These are phyloP conservation scores for Alethe diademata DNA, from an alignment of 2,113 vertebrate genomes.

Conservation along the genomic window DNA sequence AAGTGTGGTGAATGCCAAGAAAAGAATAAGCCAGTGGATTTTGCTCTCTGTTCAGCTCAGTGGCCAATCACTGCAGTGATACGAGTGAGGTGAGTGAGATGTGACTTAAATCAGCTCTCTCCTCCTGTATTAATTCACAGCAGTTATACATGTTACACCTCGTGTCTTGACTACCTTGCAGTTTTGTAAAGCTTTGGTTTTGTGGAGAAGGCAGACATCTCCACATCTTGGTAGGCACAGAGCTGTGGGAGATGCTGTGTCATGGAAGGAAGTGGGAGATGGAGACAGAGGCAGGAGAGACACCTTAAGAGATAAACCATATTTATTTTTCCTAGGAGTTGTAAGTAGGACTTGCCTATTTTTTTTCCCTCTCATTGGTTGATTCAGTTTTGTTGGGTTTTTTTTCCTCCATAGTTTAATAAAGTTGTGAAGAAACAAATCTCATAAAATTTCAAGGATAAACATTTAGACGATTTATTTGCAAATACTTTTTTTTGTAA, in stretches of 20 bases:
- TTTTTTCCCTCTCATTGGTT: neutral
- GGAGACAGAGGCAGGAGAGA: neutral
- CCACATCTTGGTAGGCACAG: neutral
- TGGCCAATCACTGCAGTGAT: fast-evolving
- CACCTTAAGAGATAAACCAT: neutral
- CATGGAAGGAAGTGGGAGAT: neutral
- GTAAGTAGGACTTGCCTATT: neutral
- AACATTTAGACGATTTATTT: neutral
- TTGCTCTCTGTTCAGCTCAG: neutral
- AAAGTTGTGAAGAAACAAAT: neutral
- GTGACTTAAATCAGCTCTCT: neutral
- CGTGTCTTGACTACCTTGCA: neutral
- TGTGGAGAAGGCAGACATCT: neutral
- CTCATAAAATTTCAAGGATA: neutral
- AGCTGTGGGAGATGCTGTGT: neutral
- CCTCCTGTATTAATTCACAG: neutral
- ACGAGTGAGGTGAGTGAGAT: neutral
- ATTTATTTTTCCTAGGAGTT: neutral
- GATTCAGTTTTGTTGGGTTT: fast-evolving
- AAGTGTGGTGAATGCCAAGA: neutral
- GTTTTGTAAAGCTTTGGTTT: neutral
- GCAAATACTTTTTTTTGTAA: neutral
- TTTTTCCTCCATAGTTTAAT: neutral
- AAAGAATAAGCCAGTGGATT: neutral
- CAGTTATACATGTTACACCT: neutral